Conservation (phyloP, 2,888 invertebrate species). For the Meiosimyza platycephala region DNA sequence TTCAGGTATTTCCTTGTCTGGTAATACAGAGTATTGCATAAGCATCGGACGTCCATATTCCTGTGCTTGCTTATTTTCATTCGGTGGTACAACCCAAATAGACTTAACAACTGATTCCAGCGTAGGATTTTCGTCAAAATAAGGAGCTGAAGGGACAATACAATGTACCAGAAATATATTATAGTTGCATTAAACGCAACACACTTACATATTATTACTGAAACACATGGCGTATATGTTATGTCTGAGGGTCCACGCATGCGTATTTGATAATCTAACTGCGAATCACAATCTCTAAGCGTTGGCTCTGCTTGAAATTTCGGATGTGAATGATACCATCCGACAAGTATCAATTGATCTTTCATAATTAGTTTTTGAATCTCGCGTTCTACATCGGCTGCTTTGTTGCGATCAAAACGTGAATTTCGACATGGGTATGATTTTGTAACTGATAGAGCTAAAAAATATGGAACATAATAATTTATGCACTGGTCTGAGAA, state of each 20-base stretch:
- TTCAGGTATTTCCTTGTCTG: conserved; percentile 83
- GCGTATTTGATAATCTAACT: conserved; percentile 93
- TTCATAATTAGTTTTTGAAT: conserved; percentile 87
- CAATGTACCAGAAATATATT: not conserved
- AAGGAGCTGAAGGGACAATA: conserved; percentile 75
- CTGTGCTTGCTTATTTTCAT: conserved; percentile 85
- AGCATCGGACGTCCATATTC: conserved; percentile 94
- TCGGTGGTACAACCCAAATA: conserved; percentile 97
- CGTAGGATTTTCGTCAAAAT: conserved; percentile 82
- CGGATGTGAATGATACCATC: conserved; percentile 97
- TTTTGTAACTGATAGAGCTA: conserved; percentile 87
- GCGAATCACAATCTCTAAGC: conserved; percentile 88
- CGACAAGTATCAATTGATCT: conserved; percentile 83
- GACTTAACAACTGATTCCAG: conserved; percentile 86
- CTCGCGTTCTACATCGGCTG: conserved; percentile 81
- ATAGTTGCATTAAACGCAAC: too few relatives aligned
- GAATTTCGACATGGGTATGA: conserved; percentile 90
- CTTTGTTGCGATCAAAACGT: conserved; percentile 81
- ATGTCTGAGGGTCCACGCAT: conserved; percentile 93
- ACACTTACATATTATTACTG: conserved; percentile 84
- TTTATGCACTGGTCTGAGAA: not conserved
- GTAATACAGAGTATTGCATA: conserved; percentile 85
- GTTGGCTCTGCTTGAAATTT: conserved; percentile 88
- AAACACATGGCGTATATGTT: conserved; percentile 93
- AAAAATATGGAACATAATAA: conserved; percentile 43